These are phyloP conservation scores for Planiliza haematocheilus DNA, from an alignment of 2,113 vertebrate species.

Conservation along the genomic window DNA sequence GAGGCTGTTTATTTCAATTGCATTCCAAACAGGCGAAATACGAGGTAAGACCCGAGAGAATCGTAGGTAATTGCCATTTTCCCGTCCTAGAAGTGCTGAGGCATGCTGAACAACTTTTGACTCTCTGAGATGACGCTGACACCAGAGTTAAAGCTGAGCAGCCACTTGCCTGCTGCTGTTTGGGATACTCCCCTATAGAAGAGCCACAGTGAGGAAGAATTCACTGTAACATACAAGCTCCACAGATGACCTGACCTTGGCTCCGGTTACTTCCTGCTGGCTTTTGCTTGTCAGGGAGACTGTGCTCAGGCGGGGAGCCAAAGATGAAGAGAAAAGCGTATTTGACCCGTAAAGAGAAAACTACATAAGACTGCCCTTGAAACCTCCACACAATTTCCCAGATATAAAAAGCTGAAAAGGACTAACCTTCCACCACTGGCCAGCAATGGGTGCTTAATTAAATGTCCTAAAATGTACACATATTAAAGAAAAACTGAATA, in stretches of 20 bases:
- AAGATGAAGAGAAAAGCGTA: constrained; percentile 27
- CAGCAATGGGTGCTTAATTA: not conserved
- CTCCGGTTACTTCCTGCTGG: constrained; percentile 37
- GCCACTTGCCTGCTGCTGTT: constrained; percentile 27
- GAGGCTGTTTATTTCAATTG: constrained; percentile 39
- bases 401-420: not conserved
- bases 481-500: too few relatives aligned
- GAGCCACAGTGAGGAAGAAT: constrained; percentile 16
- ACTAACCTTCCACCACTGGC: not conserved
- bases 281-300: constrained; percentile 31
- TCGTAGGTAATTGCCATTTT: constrained; percentile 23
- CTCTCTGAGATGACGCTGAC: not conserved
- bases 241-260: constrained; percentile 44
- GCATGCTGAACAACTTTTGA: constrained; percentile 25
- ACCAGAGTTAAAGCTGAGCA: constrained; percentile 30
- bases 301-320: constrained; percentile 14
- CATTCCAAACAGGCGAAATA: constrained; percentile 28
- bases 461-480: not conserved
- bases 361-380: constrained; percentile 1
- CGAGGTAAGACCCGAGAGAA: constrained; percentile 18
- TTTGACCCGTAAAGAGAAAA: constrained; percentile 41
- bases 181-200: constrained; percentile 27
- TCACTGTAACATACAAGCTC: constrained; percentile 39
- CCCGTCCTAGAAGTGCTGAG: constrained; percentile 31
- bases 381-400: not conserved